Conservation (phyloP, 2,888 invertebrate genomes). For the Trissolcus brochymenae region DNA sequence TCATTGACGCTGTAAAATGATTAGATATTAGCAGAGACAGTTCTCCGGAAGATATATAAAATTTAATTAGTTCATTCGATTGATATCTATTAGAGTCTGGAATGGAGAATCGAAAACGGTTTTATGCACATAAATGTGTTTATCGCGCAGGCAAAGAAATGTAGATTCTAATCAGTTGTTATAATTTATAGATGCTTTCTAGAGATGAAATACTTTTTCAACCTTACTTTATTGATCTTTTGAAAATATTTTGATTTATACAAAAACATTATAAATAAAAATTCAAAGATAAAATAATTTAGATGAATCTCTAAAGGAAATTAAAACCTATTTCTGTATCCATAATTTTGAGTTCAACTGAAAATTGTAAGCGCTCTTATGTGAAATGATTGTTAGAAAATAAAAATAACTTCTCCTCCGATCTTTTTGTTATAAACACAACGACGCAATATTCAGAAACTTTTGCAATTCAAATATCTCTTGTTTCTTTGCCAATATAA, state of each 20-base stretch:
- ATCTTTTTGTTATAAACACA: constrained; percentile 39
- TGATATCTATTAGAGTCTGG: background rate
- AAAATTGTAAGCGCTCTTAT: background rate
- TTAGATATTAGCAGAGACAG: constrained; percentile 14
- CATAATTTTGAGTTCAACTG: background rate
- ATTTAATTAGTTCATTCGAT: constrained; percentile 41
- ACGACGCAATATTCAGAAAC: constrained; percentile 45
- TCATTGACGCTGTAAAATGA: constrained; percentile 41
- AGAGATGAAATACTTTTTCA: constrained; percentile 28
- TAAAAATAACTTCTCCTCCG: background rate
- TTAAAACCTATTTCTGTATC: background rate
- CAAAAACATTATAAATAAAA: background rate
- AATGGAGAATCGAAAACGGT: constrained; percentile 24
- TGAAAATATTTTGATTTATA: constrained; percentile 25
- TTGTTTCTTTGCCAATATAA: constrained; percentile 51
- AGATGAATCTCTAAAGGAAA: background rate
- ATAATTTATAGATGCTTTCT: constrained; percentile 9
- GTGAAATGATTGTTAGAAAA: background rate
- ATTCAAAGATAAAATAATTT: no score
- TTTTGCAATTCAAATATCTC: constrained; percentile 56
- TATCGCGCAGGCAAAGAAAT: constrained; percentile 36
- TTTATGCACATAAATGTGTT: constrained; percentile 35
- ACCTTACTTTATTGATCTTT: constrained; percentile 5
- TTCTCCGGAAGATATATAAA: constrained; percentile 41
- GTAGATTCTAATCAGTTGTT: constrained; percentile 2